Conservation (phyloP, 2,888 invertebrate genomes). For the Morinoia aosen region DNA sequence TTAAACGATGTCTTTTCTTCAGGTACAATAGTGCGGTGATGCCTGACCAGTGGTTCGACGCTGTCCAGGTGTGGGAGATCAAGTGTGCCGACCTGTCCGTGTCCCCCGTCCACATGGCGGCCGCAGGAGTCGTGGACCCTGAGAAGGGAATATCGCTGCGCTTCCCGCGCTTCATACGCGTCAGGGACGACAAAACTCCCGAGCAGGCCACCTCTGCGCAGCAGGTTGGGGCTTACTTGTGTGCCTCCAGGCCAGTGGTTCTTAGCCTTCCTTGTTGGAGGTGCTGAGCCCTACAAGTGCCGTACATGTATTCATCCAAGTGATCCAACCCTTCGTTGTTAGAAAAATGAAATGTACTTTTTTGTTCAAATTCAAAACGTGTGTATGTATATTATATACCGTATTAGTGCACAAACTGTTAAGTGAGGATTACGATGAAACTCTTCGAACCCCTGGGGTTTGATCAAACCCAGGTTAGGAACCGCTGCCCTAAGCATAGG, state of each 20-base stretch:
- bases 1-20: constrained; percentile 45
- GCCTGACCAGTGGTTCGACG: constrained; percentile 92
- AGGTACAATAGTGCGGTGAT: constrained; percentile 79
- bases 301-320: no score
- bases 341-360: no score
- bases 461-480: no score
- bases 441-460: no score
- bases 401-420: background rate
- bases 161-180: constrained; percentile 92
- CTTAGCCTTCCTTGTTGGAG: background rate
- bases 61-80: constrained; percentile 91
- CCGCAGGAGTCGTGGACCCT: constrained; percentile 86
- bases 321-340: no score
- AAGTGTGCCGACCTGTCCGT: constrained; percentile 97
- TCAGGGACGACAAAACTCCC: constrained; percentile 90
- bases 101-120: constrained; percentile 94
- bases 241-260: background rate
- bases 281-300: background rate
- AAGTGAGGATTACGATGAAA: background rate
- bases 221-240: constrained; percentile 76
- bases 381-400: no score
- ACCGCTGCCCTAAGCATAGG: no score
- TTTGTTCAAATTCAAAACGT: no score
- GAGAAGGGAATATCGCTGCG: constrained; percentile 94
- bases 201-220: constrained; percentile 93